Conservation (phyloP, 2,888 invertebrate genomes). For the Deilephila elpenor region DNA sequence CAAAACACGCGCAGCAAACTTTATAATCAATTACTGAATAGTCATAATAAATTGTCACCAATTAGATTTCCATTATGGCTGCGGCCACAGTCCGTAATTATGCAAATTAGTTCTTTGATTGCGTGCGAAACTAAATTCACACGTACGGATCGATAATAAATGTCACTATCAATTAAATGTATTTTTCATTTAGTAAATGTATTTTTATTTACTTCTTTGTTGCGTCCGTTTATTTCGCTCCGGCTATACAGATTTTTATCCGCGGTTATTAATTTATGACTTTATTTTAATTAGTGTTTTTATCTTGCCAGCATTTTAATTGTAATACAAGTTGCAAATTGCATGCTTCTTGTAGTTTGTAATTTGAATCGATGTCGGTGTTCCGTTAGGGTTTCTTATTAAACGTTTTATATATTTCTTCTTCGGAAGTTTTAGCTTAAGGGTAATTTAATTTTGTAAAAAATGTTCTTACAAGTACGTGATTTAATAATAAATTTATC, state of each 20-base stretch:
- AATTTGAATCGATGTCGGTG: not conserved
- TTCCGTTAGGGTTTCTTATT: too few species aligned
- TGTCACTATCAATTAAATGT: slow-evolving; percentile 55
- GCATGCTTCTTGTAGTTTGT: not conserved
- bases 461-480: too few species aligned
- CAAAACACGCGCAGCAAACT: slow-evolving; percentile 4
- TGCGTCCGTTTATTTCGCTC: not conserved
- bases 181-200: slow-evolving; percentile 23
- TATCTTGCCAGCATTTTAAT: slow-evolving; percentile 30
- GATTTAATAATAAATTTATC: too few species aligned
- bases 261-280: slow-evolving; percentile 12
- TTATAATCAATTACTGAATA: slow-evolving; percentile 38
- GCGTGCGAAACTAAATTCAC: slow-evolving; percentile 59
- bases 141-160: slow-evolving; percentile 50
- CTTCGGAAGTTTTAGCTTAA: too few species aligned
- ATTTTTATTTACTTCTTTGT: not conserved
- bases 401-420: too few species aligned
- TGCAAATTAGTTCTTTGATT: slow-evolving; percentile 71
- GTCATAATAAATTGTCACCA: slow-evolving; percentile 67
- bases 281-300: slow-evolving; percentile 25
- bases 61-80: slow-evolving; percentile 67
- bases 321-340: not conserved
- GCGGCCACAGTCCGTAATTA: slow-evolving; percentile 59
- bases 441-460: too few species aligned
- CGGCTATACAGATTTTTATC: slow-evolving; percentile 12